Percentiles rank a stretch among this genome's conserved stretches.
Evolutionary conservation across 1,140 invertebrate genomes (phyloP).

Genomic region (Parapsyche elsis): DNA sequence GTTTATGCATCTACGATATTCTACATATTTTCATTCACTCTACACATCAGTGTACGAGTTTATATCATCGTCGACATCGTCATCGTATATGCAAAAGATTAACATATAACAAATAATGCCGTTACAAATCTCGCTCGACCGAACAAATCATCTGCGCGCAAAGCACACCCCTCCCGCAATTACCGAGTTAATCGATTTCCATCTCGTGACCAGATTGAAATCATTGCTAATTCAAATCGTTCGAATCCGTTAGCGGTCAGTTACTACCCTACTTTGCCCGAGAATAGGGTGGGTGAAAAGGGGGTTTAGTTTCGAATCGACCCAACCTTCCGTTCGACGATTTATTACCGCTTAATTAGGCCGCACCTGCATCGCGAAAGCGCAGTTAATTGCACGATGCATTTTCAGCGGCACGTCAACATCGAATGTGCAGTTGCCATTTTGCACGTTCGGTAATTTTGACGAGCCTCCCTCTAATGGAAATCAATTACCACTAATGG

Average conservation of each 20-base stretch:
- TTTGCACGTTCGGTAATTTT: neutral
- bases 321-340: neutral
- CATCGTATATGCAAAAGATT: no score
- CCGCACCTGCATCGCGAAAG: slow-evolving; percentile 46
- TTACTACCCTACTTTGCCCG: neutral
- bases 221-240: slow-evolving; percentile 1
- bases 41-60: no score
- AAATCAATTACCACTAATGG: neutral
- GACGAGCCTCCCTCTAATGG: neutral
- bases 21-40: no score
- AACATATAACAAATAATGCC: no score
- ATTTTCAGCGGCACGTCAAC: neutral
- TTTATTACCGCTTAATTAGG: slow-evolving; percentile 49
- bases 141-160: neutral
- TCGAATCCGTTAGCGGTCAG: neutral
- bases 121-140: no score
- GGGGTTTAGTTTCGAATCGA: no score
- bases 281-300: no score
- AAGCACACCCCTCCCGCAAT: neutral
- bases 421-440: neutral
- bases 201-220: neutral
- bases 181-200: neutral
- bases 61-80: no score
- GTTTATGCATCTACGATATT: no score
- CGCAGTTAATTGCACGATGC: slow-evolving; percentile 43